Conservation (phyloP, 2,888 invertebrate genomes). For the Leptogaster cylindrica region DNA sequence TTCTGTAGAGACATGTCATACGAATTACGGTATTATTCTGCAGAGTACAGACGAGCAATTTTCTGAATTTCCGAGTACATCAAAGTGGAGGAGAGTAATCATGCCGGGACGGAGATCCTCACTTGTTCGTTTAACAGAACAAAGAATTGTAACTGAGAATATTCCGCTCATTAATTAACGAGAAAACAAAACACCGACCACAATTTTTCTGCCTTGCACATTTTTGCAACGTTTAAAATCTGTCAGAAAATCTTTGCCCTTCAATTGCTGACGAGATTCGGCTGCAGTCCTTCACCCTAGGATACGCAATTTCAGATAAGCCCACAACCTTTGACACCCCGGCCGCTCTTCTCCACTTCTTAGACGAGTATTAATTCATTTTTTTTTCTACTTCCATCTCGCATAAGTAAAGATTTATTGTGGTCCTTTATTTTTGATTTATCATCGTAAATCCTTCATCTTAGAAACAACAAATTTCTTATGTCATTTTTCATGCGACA, state of each 20-base stretch:
- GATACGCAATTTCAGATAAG: conserved; percentile 37
- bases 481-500: conserved; percentile 47
- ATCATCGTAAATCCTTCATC: conserved; percentile 48
- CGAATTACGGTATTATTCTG: conserved; percentile 32
- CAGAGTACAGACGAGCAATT: too few relatives aligned
- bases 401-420: conserved; percentile 45
- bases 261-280: neutral
- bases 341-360: conserved; percentile 2
- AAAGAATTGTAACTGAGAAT: too few relatives aligned
- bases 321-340: conserved; percentile 28
- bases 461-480: conserved; percentile 48
- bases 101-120: too few relatives aligned
- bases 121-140: too few relatives aligned
- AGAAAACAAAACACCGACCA: too few relatives aligned
- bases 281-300: neutral
- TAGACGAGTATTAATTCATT: conserved; percentile 33
- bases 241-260: too few relatives aligned
- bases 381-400: conserved; percentile 15
- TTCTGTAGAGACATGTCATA: conserved; percentile 10
- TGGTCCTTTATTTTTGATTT: conserved; percentile 48
- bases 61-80: too few relatives aligned
- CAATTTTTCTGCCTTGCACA: too few relatives aligned
- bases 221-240: too few relatives aligned
- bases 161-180: too few relatives aligned
- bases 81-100: too few relatives aligned